These are phyloP conservation scores for Chorisops tibialis DNA, from an alignment of 2,888 invertebrate species.

Conservation along the genomic window DNA sequence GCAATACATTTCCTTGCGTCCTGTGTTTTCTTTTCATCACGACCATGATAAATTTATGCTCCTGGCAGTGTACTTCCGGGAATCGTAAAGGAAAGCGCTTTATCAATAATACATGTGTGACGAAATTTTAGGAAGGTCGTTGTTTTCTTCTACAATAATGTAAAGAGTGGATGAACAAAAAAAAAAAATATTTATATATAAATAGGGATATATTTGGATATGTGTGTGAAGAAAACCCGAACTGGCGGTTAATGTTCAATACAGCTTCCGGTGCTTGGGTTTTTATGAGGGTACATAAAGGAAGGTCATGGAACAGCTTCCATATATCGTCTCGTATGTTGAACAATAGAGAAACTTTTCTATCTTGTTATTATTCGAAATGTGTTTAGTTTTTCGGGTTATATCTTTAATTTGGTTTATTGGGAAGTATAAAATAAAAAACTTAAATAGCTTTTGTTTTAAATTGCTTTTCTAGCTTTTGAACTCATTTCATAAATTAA, in stretches of 20 bases:
- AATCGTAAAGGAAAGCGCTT: background rate
- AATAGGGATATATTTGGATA: no score
- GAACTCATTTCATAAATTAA: no score
- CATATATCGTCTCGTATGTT: no score
- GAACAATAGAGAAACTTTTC: no score
- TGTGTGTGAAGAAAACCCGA: background rate
- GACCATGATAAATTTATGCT: background rate
- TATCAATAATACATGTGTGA: conserved; percentile 12
- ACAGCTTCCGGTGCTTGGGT: conserved; percentile 5
- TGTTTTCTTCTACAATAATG: background rate
- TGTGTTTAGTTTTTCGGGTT: background rate
- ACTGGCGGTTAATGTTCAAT: conserved; percentile 11
- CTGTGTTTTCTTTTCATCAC: background rate
- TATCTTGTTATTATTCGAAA: conserved; percentile 2
- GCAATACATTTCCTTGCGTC: no score
- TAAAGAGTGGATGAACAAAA: background rate
- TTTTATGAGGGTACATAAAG: background rate
- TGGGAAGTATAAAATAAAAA: no score
- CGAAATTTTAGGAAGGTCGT: background rate
- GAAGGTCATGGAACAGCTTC: no score
- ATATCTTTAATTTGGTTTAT: no score
- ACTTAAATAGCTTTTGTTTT: no score
- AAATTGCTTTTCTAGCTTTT: no score
- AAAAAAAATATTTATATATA: background rate
- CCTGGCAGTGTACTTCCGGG: conserved; percentile 10